Evolutionary conservation across 2,888 invertebrate genomes (phyloP), one percentile per base, ranked within the genome.

Genomic region (Lasioglossum calceatum): DNA sequence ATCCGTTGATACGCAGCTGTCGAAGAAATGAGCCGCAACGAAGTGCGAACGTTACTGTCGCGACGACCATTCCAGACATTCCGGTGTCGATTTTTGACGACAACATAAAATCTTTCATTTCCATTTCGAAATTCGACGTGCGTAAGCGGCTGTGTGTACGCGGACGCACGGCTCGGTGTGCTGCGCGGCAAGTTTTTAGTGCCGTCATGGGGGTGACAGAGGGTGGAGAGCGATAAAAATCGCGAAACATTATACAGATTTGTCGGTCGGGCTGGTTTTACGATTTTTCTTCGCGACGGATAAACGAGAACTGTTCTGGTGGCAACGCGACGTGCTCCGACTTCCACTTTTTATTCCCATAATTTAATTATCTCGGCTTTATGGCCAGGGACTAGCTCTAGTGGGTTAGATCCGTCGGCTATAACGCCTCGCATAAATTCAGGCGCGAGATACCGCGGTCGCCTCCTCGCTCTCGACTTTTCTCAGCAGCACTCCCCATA

Each of bases 221-320:
- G 84, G 79, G 83, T 39, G 87, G 80, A 74, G 90, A 91, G 92
- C 93, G 94, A 94, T 95, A 95, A 95, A 95, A 94, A 94, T 95
- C 94, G 94, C 93, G 92, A 92, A 92, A 94, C 94, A 94, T 94
- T 94, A 94, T 94, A 94, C 94, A 94, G 95, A 95, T 95, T 95
- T 95, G 95, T 95, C 95, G 94, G 93, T 93, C 93, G 94, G 93
- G 92, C 93, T 94, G 94, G 87, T 95, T 95, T 95, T 95, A 95
- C 93, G 95, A 94, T 94, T 94, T 94, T 94, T 93, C 93, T 92
- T 90, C 93, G 88, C 91, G 92, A 88, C 89, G 87, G 84, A 64
- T 84, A 87, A 86, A 70, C 87, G 50, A n/a, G 77, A 71, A 71
- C 79, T 47, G 23, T 54, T 71, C 80, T 27, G 77, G 82, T 32